Conservation (phyloP, 1,140 invertebrate species). For the Hycleus cichorii region DNA sequence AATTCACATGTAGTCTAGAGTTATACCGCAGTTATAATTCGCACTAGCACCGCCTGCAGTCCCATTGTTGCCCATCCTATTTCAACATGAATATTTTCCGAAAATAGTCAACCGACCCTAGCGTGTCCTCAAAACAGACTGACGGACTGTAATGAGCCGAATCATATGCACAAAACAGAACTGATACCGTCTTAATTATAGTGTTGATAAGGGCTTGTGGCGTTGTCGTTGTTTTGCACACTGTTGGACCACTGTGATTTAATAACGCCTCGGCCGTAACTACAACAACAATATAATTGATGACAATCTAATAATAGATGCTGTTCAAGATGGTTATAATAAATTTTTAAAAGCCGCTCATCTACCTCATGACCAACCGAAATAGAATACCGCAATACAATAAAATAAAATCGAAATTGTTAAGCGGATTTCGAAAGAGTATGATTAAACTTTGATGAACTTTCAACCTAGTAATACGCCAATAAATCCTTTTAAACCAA, state of each 20-base stretch:
- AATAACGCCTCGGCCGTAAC: neutral
- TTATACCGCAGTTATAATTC: conserved; percentile 6
- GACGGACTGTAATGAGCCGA: conserved; percentile 12
- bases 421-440: conserved; percentile 15
- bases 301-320: too few relatives aligned
- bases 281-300: too few relatives aligned
- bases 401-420: neutral
- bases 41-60: conserved; percentile 1
- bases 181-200: conserved; percentile 14
- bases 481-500: conserved; percentile 14
- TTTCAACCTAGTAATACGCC: conserved; percentile 12
- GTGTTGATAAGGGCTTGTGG: conserved; percentile 3
- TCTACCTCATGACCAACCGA: too few relatives aligned
- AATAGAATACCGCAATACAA: too few relatives aligned
- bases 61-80: neutral
- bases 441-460: conserved; percentile 14
- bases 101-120: too few relatives aligned
- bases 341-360: too few relatives aligned
- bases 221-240: conserved; percentile 4
- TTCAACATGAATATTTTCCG: too few relatives aligned
- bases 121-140: neutral
- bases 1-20: conserved; percentile 5
- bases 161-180: conserved; percentile 13
- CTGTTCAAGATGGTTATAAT: too few relatives aligned
- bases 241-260: conserved; percentile 2